Conservation (phyloP, 2,113 vertebrate genomes). For the Chaetodon trifascialis region DNA sequence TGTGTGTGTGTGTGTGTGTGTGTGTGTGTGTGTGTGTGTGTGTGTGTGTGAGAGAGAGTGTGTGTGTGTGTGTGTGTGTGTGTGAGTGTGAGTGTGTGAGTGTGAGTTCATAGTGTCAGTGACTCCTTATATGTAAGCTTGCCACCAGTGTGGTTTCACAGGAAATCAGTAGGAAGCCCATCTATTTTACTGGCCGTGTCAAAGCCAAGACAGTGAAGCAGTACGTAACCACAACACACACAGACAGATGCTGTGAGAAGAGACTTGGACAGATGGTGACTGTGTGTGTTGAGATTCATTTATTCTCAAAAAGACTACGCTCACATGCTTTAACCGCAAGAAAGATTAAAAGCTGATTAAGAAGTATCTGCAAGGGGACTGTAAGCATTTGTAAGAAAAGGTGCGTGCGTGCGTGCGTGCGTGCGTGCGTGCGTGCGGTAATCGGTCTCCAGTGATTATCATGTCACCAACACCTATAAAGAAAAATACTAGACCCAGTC, state of each 20-base stretch:
- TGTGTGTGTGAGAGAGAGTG: too few relatives aligned
- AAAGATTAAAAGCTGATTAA: constrained; percentile 30
- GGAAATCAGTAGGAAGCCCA: constrained; percentile 60
- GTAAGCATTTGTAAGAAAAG: neutral
- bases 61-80: neutral
- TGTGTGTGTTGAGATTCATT: constrained; percentile 18
- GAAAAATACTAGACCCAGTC: constrained; percentile 17
- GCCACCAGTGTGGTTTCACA: constrained; percentile 57
- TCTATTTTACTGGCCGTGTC: constrained; percentile 28
- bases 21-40: neutral
- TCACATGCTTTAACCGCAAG: constrained; percentile 34
- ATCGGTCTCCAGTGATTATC: constrained; percentile 43
- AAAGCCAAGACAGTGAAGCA: constrained; percentile 17
- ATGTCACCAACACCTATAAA: constrained; percentile 41
- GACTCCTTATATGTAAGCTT: constrained; percentile 5
- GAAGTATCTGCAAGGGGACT: neutral
- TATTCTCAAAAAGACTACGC: constrained; percentile 6
- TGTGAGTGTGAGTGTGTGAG: neutral
- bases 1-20: neutral
- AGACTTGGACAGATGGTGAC: constrained; percentile 15
- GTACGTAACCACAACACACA: constrained; percentile 46
- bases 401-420: neutral
- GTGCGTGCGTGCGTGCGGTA: neutral
- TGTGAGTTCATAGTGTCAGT: neutral
- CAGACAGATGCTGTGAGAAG: neutral